phyloP scores from a whole-genome alignment of 2,797 vertebrate species.

The Notolabrus celidotus region DNA sequence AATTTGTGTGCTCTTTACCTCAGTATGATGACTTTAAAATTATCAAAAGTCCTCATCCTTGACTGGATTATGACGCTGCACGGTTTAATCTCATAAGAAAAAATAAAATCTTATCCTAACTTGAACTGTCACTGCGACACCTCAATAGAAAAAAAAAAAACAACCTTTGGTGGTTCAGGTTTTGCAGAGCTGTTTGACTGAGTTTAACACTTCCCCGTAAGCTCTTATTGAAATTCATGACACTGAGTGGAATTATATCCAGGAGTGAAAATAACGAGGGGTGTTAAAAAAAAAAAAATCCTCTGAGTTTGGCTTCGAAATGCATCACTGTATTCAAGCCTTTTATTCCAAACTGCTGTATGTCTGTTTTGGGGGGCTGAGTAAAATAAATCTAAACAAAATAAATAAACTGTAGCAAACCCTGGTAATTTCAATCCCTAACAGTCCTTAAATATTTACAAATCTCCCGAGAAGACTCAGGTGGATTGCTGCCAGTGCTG shows the following conservation, averaged over 20 bases:
- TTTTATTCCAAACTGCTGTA: slow-evolving; percentile 5
- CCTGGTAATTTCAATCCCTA: not conserved
- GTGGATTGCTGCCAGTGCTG: slow-evolving; percentile 3
- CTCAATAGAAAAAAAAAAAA: slow-evolving; percentile 8
- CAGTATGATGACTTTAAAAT: slow-evolving; percentile 29
- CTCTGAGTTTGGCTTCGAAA: slow-evolving; percentile 17
- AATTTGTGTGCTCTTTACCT: slow-evolving; percentile 24
- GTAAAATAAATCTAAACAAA: not conserved
- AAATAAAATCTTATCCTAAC: slow-evolving; percentile 22
- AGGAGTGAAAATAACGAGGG: slow-evolving; percentile 1
- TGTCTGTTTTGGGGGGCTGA: not conserved
- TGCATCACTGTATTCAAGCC: not conserved
- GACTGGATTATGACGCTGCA: slow-evolving; percentile 24
- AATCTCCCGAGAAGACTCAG: slow-evolving; percentile 9
- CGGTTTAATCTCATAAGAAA: slow-evolving; percentile 20
- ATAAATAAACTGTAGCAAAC: not conserved
- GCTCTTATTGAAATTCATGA: slow-evolving; percentile 55
- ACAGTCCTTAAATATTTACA: slow-evolving; percentile 4
- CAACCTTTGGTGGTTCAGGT: not conserved
- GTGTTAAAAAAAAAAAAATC: slow-evolving; percentile 5
- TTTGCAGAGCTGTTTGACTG: slow-evolving; percentile 8
- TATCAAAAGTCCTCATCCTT: slow-evolving; percentile 40
- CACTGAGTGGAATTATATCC: slow-evolving; percentile 28
- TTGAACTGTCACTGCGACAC: slow-evolving; percentile 23
- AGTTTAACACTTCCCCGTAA: slow-evolving; percentile 20